Evolutionary conservation across 1,140 invertebrate genomes (phyloP).

Genomic region (Bombus ignitus): DNA sequence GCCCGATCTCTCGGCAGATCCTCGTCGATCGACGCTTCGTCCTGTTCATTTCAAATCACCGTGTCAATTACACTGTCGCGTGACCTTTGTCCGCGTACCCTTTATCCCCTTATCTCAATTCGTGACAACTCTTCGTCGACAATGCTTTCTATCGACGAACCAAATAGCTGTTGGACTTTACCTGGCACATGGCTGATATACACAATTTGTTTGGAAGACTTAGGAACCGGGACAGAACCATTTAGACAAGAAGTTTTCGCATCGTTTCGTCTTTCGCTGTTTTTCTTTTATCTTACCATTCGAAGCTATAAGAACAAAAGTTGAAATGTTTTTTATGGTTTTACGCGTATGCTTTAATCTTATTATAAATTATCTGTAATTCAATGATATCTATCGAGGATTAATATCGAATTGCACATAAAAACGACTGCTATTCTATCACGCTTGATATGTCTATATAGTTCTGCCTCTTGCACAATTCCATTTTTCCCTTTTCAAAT

Average conservation of each 20-base stretch:
- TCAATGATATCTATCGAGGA: background rate
- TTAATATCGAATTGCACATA: background rate
- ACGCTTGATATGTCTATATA: no score
- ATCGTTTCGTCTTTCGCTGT: background rate
- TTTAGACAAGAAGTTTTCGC: background rate
- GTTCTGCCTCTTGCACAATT: background rate
- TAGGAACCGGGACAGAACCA: background rate
- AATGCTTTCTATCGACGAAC: conserved; percentile 4
- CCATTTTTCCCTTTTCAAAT: no score
- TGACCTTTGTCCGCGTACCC: background rate
- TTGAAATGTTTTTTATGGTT: no score
- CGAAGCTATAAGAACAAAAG: no score
- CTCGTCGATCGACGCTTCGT: conserved; percentile 39
- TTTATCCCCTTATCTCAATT: background rate
- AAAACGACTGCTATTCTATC: background rate
- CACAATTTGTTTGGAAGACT: background rate
- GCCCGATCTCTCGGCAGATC: conserved; percentile 27
- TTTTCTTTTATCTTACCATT: no score
- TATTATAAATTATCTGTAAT: background rate
- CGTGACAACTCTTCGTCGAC: background rate
- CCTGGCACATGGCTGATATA: background rate
- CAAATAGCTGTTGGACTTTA: background rate
- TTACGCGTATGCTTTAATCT: no score
- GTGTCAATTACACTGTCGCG: background rate
- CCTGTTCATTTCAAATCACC: background rate